Conservation (phyloP, 2,113 vertebrate genomes). For the Hassar affinis region DNA sequence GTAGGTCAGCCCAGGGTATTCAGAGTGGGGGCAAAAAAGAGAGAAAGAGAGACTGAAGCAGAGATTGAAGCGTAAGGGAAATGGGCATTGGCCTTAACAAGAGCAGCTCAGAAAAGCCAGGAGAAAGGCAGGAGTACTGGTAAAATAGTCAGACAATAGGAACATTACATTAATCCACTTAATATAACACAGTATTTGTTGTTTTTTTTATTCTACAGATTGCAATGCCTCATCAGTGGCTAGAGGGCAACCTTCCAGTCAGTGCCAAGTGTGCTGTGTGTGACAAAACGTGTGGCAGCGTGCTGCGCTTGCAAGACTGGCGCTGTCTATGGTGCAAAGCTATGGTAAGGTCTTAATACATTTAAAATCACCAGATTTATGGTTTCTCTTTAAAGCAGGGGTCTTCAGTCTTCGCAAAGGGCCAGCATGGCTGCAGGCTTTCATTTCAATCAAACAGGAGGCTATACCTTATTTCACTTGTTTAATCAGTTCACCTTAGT, state of each 20-base stretch:
- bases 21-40: background rate
- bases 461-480: background rate
- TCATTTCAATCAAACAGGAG: background rate
- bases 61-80: background rate
- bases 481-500: constrained; percentile 4
- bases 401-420: background rate
- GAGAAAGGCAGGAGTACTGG: background rate
- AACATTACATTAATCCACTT: background rate
- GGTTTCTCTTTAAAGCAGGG: background rate
- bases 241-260: constrained; percentile 95
- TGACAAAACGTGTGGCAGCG: constrained; percentile 97
- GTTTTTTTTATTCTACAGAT: constrained; percentile 70
- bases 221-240: constrained; percentile 98
- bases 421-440: background rate
- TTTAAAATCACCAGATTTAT: background rate
- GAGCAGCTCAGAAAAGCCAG: background rate
- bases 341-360: constrained; percentile 78
- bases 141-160: background rate
- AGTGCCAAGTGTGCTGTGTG: constrained; percentile 97
- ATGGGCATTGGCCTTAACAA: background rate
- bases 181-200: background rate
- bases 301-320: constrained; percentile 95
- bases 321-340: constrained; percentile 98
- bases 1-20: background rate
- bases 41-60: background rate